These are phyloP conservation scores for Ambastaia sidthimunki DNA, from an alignment of 2,797 vertebrate genomes.

Conservation along the genomic window DNA sequence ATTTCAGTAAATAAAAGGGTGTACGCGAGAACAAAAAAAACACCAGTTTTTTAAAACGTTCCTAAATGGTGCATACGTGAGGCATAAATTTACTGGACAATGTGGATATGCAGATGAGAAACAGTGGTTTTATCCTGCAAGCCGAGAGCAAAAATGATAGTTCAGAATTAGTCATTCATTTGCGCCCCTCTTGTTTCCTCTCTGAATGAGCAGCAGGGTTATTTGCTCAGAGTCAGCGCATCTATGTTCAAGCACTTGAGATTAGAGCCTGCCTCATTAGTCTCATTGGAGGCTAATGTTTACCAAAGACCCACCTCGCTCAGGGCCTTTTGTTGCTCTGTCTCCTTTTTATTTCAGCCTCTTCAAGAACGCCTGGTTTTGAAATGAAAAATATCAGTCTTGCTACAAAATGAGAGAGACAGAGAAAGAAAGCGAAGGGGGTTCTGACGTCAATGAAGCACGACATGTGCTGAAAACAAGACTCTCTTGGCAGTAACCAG, in stretches of 20 bases:
- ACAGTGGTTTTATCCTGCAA: conserved; percentile 35
- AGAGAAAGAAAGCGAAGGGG: conserved; percentile 48
- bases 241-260: conserved; percentile 57
- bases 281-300: conserved; percentile 60
- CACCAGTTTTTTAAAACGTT: background rate
- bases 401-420: conserved; percentile 57
- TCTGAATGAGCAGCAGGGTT: conserved; percentile 54
- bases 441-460: conserved; percentile 78
- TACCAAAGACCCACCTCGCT: conserved; percentile 45
- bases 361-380: conserved; percentile 62
- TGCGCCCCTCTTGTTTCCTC: conserved; percentile 45
- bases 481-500: conserved; percentile 74
- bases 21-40: background rate
- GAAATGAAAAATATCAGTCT: conserved; percentile 66
- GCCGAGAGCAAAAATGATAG: conserved; percentile 42
- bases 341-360: conserved; percentile 63
- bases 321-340: conserved; percentile 60
- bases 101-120: background rate
- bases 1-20: background rate
- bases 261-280: conserved; percentile 60
- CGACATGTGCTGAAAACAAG: conserved; percentile 71
- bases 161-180: conserved; percentile 47
- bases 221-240: conserved; percentile 55
- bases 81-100: conserved; percentile 18
- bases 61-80: background rate